Conservation (phyloP, 2,888 invertebrate genomes). For the Camptogramma bilineatum region DNA sequence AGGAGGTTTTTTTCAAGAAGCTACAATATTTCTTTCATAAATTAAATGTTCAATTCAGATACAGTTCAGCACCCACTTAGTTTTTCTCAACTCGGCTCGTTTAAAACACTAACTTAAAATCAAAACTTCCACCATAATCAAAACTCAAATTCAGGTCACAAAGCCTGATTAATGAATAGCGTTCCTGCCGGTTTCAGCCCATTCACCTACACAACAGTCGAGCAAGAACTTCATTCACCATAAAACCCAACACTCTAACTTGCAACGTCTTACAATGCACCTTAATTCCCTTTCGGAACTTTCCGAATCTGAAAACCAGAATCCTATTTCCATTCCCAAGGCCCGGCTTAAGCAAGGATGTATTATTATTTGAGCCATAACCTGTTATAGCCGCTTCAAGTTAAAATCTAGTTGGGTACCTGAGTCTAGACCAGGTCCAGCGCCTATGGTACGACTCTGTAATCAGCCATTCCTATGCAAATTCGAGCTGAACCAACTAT, state of each 20-base stretch:
- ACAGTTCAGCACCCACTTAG: too few relatives aligned
- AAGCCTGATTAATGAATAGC: too few relatives aligned
- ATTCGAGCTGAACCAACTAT: slow-evolving; percentile 81
- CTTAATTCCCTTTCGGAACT: slow-evolving; percentile 24
- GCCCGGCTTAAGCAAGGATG: slow-evolving; percentile 42
- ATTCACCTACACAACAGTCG: not conserved
- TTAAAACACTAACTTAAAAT: too few relatives aligned
- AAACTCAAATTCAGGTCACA: too few relatives aligned
- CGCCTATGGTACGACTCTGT: slow-evolving; percentile 77
- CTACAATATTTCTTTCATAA: too few relatives aligned
- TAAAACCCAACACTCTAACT: slow-evolving; percentile 13
- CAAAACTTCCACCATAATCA: too few relatives aligned
- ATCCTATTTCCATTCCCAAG: slow-evolving; percentile 38
- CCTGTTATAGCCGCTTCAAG: slow-evolving; percentile 38
- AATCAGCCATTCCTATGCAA: slow-evolving; percentile 84
- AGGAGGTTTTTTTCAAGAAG: too few relatives aligned
- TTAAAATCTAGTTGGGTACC: slow-evolving; percentile 43
- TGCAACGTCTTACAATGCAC: slow-evolving; percentile 23
- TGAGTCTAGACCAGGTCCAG: slow-evolving; percentile 58
- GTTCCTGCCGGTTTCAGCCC: not conserved
- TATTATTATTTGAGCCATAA: slow-evolving; percentile 47
- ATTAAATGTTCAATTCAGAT: too few relatives aligned
- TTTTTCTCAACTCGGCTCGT: too few relatives aligned
- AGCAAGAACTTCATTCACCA: slow-evolving; percentile 1
- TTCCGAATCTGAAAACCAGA: slow-evolving; percentile 38